Percentiles rank a stretch among this genome's conserved stretches.
These are phyloP conservation scores for Thaleichthys pacificus DNA, from an alignment of 2,797 vertebrate species.

Conservation along the genomic window DNA sequence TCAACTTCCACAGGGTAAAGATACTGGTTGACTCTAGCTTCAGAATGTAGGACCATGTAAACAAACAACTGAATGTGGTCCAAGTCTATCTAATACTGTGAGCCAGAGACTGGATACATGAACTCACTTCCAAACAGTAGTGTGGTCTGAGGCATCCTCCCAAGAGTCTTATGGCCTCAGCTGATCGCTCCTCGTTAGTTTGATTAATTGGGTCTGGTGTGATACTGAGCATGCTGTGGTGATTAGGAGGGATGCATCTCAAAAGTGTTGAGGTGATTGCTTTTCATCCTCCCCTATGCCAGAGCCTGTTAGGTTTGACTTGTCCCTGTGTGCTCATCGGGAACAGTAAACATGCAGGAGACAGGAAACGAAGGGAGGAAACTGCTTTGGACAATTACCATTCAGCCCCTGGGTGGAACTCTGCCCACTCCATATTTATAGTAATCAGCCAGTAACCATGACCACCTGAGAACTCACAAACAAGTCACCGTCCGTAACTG, in stretches of 20 bases:
- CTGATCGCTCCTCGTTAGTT: not conserved
- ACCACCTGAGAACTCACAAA: not conserved
- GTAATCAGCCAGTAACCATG: conserved; percentile 6
- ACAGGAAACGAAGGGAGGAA: not conserved
- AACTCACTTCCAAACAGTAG: not conserved
- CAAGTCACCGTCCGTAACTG: not conserved
- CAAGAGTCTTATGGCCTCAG: not conserved
- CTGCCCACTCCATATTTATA: not conserved
- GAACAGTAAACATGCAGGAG: not conserved
- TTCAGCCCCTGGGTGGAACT: not conserved
- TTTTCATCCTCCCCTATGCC: not conserved
- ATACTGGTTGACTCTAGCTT: too few relatives aligned
- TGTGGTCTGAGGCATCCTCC: not conserved
- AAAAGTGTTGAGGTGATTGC: not conserved
- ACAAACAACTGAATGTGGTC: not conserved
- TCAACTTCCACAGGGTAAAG: too few relatives aligned
- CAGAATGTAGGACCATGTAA: not conserved
- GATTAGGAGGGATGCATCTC: not conserved
- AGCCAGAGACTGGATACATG: not conserved
- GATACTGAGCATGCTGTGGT: not conserved
- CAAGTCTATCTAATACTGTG: not conserved
- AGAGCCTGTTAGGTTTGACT: not conserved
- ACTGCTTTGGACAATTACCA: not conserved
- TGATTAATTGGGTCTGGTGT: not conserved
- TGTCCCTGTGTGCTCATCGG: not conserved